These are phyloP conservation scores for Micronycteris hirsuta DNA, from an alignment of 2,113 vertebrate genomes.

Conservation along the genomic window DNA sequence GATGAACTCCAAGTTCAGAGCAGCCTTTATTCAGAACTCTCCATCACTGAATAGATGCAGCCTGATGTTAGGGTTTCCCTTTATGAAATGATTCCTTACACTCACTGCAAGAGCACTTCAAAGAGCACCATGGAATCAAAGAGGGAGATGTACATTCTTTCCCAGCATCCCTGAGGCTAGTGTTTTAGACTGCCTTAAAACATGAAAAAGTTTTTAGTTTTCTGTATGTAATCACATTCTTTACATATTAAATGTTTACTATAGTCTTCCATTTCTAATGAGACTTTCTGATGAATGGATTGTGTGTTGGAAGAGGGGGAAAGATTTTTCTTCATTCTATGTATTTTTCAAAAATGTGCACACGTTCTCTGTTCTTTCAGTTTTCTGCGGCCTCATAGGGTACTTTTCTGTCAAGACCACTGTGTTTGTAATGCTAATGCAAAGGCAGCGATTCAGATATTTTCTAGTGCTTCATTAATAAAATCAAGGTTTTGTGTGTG, in stretches of 20 bases:
- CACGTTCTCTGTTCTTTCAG: not conserved
- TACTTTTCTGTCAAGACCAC: not conserved
- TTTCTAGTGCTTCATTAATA: slow-evolving; percentile 40
- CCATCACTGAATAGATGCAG: not conserved
- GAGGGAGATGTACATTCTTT: not conserved
- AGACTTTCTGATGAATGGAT: not conserved
- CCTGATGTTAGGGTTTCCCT: not conserved
- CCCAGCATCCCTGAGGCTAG: not conserved
- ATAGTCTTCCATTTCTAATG: not conserved
- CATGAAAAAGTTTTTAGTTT: not conserved
- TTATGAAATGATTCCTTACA: not conserved
- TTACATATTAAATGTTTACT: not conserved
- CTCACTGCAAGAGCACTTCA: not conserved
- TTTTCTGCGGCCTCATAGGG: not conserved
- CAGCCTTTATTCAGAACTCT: not conserved
- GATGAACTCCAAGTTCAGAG: not conserved
- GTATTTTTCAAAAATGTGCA: not conserved
- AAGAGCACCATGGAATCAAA: not conserved
- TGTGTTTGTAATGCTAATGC: slow-evolving; percentile 77
- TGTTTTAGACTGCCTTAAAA: not conserved
- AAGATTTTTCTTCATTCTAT: not conserved
- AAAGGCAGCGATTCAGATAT: slow-evolving; percentile 78
- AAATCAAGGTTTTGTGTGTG: not conserved
- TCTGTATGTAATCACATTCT: not conserved
- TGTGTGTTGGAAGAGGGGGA: not conserved